A percentile compares a stretch with the other conserved stretches of the same genome.
Evolutionary conservation across 2,797 vertebrate species (phyloP).

Genomic region (Pteropus rufus): DNA sequence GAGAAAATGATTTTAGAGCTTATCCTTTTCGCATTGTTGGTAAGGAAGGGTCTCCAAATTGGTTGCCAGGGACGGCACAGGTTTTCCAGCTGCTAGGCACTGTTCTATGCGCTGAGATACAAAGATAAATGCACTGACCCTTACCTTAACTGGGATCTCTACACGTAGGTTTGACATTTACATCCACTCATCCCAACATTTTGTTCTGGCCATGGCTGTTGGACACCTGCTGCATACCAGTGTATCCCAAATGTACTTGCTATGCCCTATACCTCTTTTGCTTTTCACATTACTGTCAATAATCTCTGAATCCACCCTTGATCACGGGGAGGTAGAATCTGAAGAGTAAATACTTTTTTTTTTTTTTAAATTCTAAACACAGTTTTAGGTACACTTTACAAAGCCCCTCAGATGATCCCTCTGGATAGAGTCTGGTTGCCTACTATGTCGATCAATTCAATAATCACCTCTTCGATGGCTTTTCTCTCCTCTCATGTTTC

Average conservation of each 20-base stretch:
- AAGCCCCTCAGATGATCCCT: neutral
- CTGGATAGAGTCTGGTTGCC: neutral
- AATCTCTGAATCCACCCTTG: neutral
- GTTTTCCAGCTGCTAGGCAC: neutral
- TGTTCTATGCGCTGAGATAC: neutral
- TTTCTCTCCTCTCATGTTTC: neutral
- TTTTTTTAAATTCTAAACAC: neutral
- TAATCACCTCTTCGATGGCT: neutral
- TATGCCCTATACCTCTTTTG: neutral
- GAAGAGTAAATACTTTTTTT: neutral
- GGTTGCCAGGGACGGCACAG: neutral
- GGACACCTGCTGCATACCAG: neutral
- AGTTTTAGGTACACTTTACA: neutral
- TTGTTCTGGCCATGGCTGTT: neutral
- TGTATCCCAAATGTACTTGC: neutral
- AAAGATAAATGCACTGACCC: neutral
- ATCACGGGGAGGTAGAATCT: neutral
- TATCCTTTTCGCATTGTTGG: neutral
- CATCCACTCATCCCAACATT: neutral
- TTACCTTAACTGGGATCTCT: neutral
- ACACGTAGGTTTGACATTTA: neutral
- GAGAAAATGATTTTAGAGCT: neutral
- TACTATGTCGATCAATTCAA: neutral
- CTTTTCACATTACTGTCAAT: neutral
- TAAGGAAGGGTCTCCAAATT: neutral